phyloP scores from a whole-genome alignment of 2,888 invertebrate genomes.

The Kuschelorhynchus macadamiae region DNA sequence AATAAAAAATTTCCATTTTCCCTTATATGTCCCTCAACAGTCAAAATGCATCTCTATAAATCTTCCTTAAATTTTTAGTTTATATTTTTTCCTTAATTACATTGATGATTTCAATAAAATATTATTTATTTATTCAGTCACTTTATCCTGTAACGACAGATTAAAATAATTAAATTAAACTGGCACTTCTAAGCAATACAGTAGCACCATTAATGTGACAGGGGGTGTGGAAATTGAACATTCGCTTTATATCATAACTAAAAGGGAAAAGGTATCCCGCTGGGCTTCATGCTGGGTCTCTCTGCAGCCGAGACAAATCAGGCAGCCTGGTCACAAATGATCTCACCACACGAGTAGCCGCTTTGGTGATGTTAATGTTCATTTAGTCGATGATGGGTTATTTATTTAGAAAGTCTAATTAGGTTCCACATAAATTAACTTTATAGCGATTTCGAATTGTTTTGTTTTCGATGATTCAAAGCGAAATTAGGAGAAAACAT shows the following conservation, averaged over 20 bases:
- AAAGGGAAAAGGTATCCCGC: conserved; percentile 43
- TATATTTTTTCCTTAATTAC: no score
- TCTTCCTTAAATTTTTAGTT: no score
- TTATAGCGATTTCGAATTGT: not conserved
- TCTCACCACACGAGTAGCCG: conserved; percentile 47
- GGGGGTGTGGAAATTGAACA: conserved; percentile 40
- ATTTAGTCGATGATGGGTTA: conserved; percentile 24
- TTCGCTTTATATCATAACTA: conserved; percentile 41
- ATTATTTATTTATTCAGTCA: not conserved
- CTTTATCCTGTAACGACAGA: not conserved
- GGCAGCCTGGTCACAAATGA: conserved; percentile 34
- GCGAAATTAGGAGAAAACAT: no score
- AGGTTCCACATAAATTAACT: conserved; percentile 1
- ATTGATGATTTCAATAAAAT: not conserved
- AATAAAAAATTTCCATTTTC: no score
- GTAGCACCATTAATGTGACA: conserved; percentile 36
- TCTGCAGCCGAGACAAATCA: conserved; percentile 46
- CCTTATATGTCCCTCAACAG: no score
- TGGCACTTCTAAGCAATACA: conserved; percentile 9
- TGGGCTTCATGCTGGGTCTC: conserved; percentile 39
- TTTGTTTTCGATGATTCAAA: no score
- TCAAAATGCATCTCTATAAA: no score
- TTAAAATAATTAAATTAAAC: conserved; percentile 36
- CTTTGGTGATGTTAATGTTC: conserved; percentile 36
- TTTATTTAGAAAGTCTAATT: conserved; percentile 23